A percentile compares a stretch with the other conserved stretches of the same genome.
Evolutionary conservation across 2,113 vertebrate genomes (phyloP).

Genomic region (Pholis gunnellus): DNA sequence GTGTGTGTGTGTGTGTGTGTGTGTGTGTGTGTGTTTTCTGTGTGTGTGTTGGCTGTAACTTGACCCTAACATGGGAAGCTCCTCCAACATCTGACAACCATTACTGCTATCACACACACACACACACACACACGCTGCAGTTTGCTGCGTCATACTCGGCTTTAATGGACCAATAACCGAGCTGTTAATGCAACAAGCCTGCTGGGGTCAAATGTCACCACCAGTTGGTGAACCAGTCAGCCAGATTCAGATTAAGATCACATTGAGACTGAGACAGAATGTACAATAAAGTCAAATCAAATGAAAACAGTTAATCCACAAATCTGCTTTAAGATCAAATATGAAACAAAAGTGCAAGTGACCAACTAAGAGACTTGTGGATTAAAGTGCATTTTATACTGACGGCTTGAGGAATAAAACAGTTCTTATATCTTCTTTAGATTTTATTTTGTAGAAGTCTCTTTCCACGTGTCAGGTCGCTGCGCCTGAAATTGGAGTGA

Average conservation of each 20-base stretch:
- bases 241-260: neutral
- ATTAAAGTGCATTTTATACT: neutral
- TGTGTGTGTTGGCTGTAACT: conserved; percentile 58
- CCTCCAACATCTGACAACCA: conserved; percentile 74
- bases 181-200: conserved; percentile 48
- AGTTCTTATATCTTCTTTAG: neutral
- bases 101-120: conserved; percentile 62
- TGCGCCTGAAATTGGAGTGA: neutral
- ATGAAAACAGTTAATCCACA: neutral
- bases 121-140: conserved; percentile 38
- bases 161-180: conserved; percentile 51
- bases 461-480: neutral
- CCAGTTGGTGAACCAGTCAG: neutral
- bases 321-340: no score
- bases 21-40: no score
- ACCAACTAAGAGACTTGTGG: no score
- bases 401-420: neutral
- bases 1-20: conserved; percentile 35
- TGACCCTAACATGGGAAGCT: conserved; percentile 65
- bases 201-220: conserved; percentile 48
- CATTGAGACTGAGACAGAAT: neutral
- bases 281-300: neutral
- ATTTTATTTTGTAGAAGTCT: neutral
- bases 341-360: no score
- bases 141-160: conserved; percentile 57